Evolutionary conservation across 1,140 invertebrate genomes (phyloP), one percentile per base, ranked within the genome.

Genomic region (Drosophila hydei): DNA sequence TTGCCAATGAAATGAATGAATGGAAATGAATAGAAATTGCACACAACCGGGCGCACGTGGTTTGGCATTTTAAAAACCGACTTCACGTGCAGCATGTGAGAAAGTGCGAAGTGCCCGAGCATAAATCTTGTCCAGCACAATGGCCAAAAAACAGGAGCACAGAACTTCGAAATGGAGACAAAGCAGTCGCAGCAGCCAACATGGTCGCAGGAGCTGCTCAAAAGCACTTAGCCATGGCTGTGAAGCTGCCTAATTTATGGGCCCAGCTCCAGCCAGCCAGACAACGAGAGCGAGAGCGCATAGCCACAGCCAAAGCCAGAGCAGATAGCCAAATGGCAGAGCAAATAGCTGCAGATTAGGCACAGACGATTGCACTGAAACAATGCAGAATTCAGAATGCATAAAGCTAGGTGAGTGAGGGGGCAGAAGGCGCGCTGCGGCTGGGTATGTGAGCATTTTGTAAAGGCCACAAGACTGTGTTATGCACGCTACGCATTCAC

Each of bases 291-390:
- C 19, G n/a, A 54, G 25, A 47, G 38, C n/a, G 38, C 27, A 30
- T 6, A 27, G 5, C 27, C 6, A 30, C 5, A 30, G 27, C 54
- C 21, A 55, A 38, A 55, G 65, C 59, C 54, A 71, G 33, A 40
- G n/a, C 40, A 63, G 55, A 23, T 30, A 59, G 60, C n/a, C 40
- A 52, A 36, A 36, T 25, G 36, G 23, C 11, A 27, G 71, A 64
- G 75, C 70, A 88, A 87, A 88, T 88, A 81, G 71, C 75, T 51
- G 59, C 51, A 84, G 81, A 85, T 85, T 85, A 85, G 81, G 64
- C 77, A 87, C 81, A 81, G 81, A 81, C 83, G 74, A 85, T 88
- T 88, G 77, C 83, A 87, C 74, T 77, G 83, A 72, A 87, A 87
- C 83, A 78, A 77, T 73, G 71, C 71, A 40, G 11, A 78, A 77